phyloP scores from a whole-genome alignment of 1,140 invertebrate species.

The Drosophila guanche region DNA sequence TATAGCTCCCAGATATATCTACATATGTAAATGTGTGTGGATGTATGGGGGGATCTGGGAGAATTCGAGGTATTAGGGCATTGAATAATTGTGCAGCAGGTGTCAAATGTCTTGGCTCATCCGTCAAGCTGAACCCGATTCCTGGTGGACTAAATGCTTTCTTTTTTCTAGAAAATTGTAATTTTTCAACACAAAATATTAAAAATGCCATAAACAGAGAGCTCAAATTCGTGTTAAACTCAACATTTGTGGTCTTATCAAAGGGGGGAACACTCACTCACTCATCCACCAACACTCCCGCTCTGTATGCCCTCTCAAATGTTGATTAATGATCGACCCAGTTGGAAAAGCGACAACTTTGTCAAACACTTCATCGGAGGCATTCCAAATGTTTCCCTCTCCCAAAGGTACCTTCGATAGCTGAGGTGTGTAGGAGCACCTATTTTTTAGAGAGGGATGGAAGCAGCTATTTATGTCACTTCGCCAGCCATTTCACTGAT shows the following conservation, averaged over 20 bases:
- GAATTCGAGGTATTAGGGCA: constrained; percentile 66
- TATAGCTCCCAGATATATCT: constrained; percentile 31
- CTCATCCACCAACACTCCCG: constrained; percentile 1
- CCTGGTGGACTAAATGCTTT: background rate
- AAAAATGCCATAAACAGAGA: constrained; percentile 17
- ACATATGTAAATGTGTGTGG: background rate
- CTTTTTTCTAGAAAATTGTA: constrained; percentile 49
- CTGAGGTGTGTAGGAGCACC: constrained; percentile 39
- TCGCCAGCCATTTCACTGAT: constrained; percentile 64
- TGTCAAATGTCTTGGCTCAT: constrained; percentile 69
- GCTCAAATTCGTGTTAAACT: constrained; percentile 63
- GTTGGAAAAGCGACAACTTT: constrained; percentile 65
- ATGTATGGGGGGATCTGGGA: background rate
- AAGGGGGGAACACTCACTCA: constrained; percentile 29
- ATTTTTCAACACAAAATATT: constrained; percentile 74
- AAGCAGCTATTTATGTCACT: constrained; percentile 62
- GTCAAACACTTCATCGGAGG: constrained; percentile 80
- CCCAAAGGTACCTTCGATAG: background rate
- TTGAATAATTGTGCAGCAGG: constrained; percentile 79
- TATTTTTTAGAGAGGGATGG: constrained; percentile 26
- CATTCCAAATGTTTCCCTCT: constrained; percentile 53
- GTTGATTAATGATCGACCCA: constrained; percentile 64
- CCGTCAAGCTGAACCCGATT: constrained; percentile 39
- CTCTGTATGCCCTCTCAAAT: background rate
- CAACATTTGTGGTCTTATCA: constrained; percentile 72